These are phyloP conservation scores for Xylota sylvarum DNA, from an alignment of 2,888 invertebrate genomes.

Conservation along the genomic window DNA sequence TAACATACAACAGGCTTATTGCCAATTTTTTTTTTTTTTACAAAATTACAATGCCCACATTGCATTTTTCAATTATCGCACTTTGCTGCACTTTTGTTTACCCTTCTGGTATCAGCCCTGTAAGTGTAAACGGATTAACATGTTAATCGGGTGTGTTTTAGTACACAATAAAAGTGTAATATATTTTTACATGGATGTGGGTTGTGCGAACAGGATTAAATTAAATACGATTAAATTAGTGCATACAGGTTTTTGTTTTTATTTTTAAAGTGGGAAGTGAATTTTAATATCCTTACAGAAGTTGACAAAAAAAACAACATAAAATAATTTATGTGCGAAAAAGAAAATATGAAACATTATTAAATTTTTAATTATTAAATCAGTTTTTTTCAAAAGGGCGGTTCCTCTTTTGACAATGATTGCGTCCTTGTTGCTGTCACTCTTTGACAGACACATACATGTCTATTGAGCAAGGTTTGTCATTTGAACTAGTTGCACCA, in stretches of 20 bases:
- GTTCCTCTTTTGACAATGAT: too few species aligned
- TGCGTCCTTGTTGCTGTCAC: too few species aligned
- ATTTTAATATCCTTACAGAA: background rate
- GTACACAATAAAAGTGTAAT: background rate
- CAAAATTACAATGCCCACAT: background rate
- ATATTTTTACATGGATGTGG: background rate
- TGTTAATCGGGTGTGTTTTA: background rate
- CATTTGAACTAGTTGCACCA: too few species aligned
- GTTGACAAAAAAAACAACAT: too few species aligned
- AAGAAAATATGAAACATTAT: background rate
- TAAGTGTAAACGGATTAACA: constrained; percentile 7
- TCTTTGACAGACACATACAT: too few species aligned
- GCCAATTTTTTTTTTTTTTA: background rate
- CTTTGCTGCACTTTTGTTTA: background rate
- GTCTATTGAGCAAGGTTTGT: too few species aligned
- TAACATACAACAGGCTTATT: background rate
- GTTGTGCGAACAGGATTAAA: background rate
- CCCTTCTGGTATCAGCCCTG: background rate
- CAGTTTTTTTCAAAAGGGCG: too few species aligned
- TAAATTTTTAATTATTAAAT: too few species aligned
- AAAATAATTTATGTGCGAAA: background rate
- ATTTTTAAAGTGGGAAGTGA: background rate
- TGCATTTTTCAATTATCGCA: background rate
- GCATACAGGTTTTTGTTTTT: background rate
- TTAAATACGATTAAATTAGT: background rate